Evolutionary conservation across 2,113 vertebrate species (phyloP).

Genomic region (Gobio gobio): DNA sequence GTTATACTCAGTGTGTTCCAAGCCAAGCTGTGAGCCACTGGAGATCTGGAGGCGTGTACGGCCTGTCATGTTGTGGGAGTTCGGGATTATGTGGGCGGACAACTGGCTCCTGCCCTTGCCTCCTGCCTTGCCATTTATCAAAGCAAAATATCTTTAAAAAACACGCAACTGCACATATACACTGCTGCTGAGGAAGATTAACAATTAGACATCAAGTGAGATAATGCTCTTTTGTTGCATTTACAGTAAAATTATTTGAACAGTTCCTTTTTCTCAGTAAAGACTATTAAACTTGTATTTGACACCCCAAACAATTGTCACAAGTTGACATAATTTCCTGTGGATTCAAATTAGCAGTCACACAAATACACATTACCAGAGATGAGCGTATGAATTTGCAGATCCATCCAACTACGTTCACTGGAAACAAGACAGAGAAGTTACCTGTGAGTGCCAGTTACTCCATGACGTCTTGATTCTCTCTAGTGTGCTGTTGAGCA

Average conservation of each 20-base stretch:
- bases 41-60: constrained; percentile 52
- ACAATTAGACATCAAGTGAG: neutral
- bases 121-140: constrained; percentile 34
- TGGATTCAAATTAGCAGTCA: neutral
- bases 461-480: constrained; percentile 32
- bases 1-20: constrained; percentile 31
- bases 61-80: constrained; percentile 53
- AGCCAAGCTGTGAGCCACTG: constrained; percentile 43
- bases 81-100: constrained; percentile 45
- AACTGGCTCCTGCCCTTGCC: constrained; percentile 26
- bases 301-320: neutral
- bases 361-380: neutral
- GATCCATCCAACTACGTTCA: neutral
- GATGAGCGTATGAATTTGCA: neutral
- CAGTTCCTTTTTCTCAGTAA: neutral
- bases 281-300: neutral
- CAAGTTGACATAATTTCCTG: neutral
- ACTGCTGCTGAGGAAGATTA: neutral
- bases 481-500: neutral
- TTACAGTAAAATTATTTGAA: neutral
- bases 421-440: constrained; percentile 5
- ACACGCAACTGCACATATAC: neutral
- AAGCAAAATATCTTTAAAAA: constrained; percentile 10
- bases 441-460: constrained; percentile 41
- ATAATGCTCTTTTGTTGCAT: neutral